Evolutionary conservation across 2,797 vertebrate genomes (phyloP), one percentile per base, ranked within the genome.

Genomic region (Girardinus metallicus): DNA sequence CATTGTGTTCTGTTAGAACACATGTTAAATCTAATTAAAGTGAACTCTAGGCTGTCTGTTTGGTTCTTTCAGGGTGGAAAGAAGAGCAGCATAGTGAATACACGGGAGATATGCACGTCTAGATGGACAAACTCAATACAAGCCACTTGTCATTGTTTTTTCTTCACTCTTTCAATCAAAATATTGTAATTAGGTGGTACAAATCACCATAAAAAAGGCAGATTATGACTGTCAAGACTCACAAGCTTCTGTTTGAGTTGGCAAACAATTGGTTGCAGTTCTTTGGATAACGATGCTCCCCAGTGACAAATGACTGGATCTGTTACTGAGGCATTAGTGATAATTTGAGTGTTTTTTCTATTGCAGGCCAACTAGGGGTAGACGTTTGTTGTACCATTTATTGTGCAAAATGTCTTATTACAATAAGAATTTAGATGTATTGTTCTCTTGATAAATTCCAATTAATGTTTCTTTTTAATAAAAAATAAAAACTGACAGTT

Each of bases 1-100:
- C 74, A 91, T 93, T 94, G 92, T 95, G 91, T 82, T 80, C 81
- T 55, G 21, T 86, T 75, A 83, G 86, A 93, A 95, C 93, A 94
- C 87, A 70, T 70, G 92, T 95, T 92, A 87, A 90, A 92, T 94
- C 92, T 92, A 95, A 95, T 95, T 93, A 93, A 94, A 93, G 82
- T 86, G 88, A 95, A 93, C 93, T 94, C 84, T 60, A 47, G 74
- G 84, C 87, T 46, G 73, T 75, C 43, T 70, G 39, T 10, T 70
- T 26, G 23, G 39, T 70, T 70, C 66, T 43, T 70, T 70, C 66
- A 43, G 66, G 21, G 39, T 70, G 26, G 39, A 70, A n/a, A 43
- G 66, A 70, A 41, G 21, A 39, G 34, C 18, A 26, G 39, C 66
- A 70, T 12, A n/a, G 23, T 13, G 23, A n/a, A n/a, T 70, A 43